Percentiles rank a stretch among this genome's conserved stretches.
These are phyloP conservation scores for Siphonodentalium dalli DNA, from an alignment of 2,888 invertebrate species.

Conservation along the genomic window DNA sequence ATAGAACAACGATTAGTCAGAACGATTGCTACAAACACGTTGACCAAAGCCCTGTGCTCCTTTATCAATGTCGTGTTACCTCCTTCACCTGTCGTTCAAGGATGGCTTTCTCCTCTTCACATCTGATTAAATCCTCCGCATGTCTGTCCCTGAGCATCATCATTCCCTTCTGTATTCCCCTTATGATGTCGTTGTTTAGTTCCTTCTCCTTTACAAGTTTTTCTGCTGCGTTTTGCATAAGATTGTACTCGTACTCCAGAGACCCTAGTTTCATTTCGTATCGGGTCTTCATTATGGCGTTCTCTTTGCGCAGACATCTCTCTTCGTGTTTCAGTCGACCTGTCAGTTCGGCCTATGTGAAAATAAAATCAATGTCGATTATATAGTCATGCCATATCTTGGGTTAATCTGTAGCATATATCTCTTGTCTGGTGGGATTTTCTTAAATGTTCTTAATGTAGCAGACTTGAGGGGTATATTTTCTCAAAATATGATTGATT, in stretches of 20 bases:
- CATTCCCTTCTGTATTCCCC: slow-evolving; percentile 48
- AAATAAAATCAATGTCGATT: too few species aligned
- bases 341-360: slow-evolving; percentile 54
- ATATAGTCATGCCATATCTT: too few species aligned
- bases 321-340: slow-evolving; percentile 52
- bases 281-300: slow-evolving; percentile 51
- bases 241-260: too few species aligned
- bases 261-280: slow-evolving; percentile 52
- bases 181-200: slow-evolving; percentile 46
- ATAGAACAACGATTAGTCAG: too few species aligned
- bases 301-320: slow-evolving; percentile 46
- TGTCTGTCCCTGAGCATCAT: slow-evolving; percentile 41
- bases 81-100: slow-evolving; percentile 45
- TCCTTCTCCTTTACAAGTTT: slow-evolving; percentile 45
- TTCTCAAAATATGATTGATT: too few species aligned
- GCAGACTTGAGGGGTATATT: too few species aligned
- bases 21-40: too few species aligned
- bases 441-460: too few species aligned
- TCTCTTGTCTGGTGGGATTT: too few species aligned
- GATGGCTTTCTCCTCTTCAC: slow-evolving; percentile 49
- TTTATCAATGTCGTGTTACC: too few species aligned
- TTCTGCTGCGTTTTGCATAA: slow-evolving; percentile 25
- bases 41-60: too few species aligned
- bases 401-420: too few species aligned
- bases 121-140: slow-evolving; percentile 40